phyloP scores from a whole-genome alignment of 2,797 vertebrate species.

The Chiroxiphia lanceolata region DNA sequence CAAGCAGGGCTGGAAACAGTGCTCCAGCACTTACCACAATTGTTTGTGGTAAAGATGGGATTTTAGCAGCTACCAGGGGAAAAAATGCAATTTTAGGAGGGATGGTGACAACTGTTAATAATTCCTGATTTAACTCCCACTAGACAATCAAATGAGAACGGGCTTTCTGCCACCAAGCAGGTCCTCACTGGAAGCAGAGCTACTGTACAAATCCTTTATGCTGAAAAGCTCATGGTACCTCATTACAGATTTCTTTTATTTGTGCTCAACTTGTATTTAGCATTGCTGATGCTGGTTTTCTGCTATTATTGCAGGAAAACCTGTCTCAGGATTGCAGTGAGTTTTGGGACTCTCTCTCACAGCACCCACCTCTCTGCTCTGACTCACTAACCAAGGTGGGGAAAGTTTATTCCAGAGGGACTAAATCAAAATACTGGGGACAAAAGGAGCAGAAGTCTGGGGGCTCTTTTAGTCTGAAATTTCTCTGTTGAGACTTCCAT shows the following conservation, averaged over 20 bases:
- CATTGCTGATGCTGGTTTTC: neutral
- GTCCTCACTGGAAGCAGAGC: constrained; percentile 1
- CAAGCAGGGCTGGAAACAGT: neutral
- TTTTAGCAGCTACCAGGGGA: constrained; percentile 43
- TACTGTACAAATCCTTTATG: constrained; percentile 6
- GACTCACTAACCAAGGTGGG: neutral
- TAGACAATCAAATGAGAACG: constrained; percentile 24
- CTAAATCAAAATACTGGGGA: neutral
- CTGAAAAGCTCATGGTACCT: neutral
- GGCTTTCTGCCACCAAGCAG: neutral
- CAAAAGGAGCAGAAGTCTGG: neutral
- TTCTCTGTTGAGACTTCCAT: neutral
- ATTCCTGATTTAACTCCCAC: constrained; percentile 41
- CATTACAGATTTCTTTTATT: neutral
- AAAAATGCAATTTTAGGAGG: constrained; percentile 6
- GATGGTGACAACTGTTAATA: constrained; percentile 35
- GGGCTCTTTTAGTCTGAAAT: neutral
- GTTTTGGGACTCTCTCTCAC: neutral
- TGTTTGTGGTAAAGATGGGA: constrained; percentile 4
- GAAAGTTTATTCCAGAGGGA: neutral
- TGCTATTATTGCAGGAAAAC: neutral
- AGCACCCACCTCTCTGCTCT: neutral
- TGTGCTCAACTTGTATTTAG: neutral
- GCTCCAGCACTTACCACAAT: neutral
- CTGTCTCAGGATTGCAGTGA: neutral